Evolutionary conservation across 2,113 vertebrate genomes (phyloP), one percentile per base, ranked within the genome.

Genomic region (Pitta sordida): DNA sequence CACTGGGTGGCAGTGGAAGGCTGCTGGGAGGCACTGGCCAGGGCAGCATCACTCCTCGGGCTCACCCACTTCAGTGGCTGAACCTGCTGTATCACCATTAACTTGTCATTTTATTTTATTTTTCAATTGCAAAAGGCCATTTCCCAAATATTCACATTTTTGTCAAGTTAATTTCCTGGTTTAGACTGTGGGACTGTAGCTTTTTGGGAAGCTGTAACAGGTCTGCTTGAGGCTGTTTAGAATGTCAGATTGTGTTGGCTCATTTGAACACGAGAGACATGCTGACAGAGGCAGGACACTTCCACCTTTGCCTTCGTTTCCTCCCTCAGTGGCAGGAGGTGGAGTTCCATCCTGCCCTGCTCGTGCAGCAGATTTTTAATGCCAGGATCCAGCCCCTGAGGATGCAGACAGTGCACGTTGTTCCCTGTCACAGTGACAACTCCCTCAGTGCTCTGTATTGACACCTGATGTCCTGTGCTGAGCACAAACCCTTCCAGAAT

Each of bases 1-100:
- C 95, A 91, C 71, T 37, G 91, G 97, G 91, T 96, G 96, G 96
- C 96, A 14, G 59, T 41, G 84, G 8, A 64, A 90, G 62, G 67
- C 90, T 79, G 89, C 76, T 16, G 3, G 17, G 34, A 27, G 5
- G 21, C 7, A 0, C 37, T 14, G 17, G 24, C 56, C 51, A 5
- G 32, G 75, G 0, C 0, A 55, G 16, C 46, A 1, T n/a, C 3
- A 2, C 51, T 69, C 17, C n/a, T 52, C 0, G 0, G 8, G 44
- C 16, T 74, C 22, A 1, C 13, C n/a, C 21, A 3, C 3, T 39
- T 83, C 59, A 32, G 2, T 4, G 52, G 46, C 44, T 37, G 70
- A 55, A 17, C 23, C 70, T 43, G 37, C 68, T 30, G 21, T 21
- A 30, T 51, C 36, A 10, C 29, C 15, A 3, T 3, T 49, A n/a